These are phyloP conservation scores for Drosophila rhopaloa DNA, from an alignment of 1,140 invertebrate genomes.

Conservation along the genomic window DNA sequence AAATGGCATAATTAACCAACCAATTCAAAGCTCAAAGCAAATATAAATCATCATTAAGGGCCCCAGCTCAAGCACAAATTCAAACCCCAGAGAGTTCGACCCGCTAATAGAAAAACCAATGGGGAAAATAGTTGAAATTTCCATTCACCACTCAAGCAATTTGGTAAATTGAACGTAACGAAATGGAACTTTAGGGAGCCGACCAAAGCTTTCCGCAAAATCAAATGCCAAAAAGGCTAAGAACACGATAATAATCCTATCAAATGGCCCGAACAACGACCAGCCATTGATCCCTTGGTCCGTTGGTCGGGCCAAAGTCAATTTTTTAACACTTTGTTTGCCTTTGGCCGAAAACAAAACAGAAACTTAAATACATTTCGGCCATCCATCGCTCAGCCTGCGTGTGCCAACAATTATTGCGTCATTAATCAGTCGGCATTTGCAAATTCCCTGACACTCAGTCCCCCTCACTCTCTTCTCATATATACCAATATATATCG, in stretches of 20 bases:
- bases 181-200: constrained; percentile 37
- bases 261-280: constrained; percentile 63
- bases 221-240: constrained; percentile 73
- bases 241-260: constrained; percentile 81
- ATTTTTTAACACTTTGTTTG: constrained; percentile 80
- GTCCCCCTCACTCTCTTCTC: constrained; percentile 36
- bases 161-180: constrained; percentile 80
- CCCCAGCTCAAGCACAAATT: constrained; percentile 14
- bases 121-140: constrained; percentile 66
- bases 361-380: constrained; percentile 60
- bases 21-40: constrained; percentile 47
- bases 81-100: constrained; percentile 6
- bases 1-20: constrained; percentile 47
- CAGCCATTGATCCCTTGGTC: constrained; percentile 32
- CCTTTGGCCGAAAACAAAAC: constrained; percentile 50
- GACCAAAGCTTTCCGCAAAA: constrained; percentile 56
- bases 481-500: constrained; percentile 41
- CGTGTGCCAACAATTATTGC: constrained; percentile 79
- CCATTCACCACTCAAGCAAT: constrained; percentile 64
- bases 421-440: constrained; percentile 83
- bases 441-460: constrained; percentile 71
- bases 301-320: constrained; percentile 53
- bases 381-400: constrained; percentile 29
- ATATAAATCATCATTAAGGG: constrained; percentile 73
- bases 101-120: constrained; percentile 43